phyloP scores from a whole-genome alignment of 2,797 vertebrate genomes.

The Platyrinchus mystaceus region DNA sequence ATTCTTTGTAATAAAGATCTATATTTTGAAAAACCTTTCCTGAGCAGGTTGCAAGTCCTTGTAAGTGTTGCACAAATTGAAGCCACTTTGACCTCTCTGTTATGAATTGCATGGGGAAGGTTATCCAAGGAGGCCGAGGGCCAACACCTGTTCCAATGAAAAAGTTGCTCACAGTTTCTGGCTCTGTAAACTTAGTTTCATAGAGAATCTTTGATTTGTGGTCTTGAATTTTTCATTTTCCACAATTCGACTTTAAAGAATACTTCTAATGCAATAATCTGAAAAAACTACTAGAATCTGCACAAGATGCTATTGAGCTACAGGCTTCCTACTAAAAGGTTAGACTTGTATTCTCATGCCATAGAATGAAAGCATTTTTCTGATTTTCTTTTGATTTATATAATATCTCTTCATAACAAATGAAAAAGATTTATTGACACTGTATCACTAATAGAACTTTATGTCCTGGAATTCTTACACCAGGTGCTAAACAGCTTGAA shows the following conservation, averaged over 20 bases:
- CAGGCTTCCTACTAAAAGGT: background rate
- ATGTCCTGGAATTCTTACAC: background rate
- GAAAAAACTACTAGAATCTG: background rate
- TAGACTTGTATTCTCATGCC: background rate
- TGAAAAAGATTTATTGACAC: background rate
- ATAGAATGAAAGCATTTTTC: background rate
- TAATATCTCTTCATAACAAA: background rate
- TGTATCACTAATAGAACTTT: background rate
- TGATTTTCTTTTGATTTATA: background rate
- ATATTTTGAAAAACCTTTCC: conserved; percentile 46
- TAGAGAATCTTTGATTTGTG: background rate
- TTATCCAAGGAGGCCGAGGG: conserved; percentile 5
- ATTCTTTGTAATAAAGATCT: conserved; percentile 34
- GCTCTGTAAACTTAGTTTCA: background rate
- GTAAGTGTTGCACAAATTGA: background rate
- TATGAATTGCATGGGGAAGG: conserved; percentile 6
- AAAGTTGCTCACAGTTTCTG: background rate
- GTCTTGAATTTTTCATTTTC: conserved; percentile 16
- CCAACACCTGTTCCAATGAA: conserved; percentile 40
- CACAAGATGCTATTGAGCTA: background rate
- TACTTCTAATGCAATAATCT: background rate
- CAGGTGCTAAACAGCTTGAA: background rate
- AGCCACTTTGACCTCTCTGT: conserved; percentile 27
- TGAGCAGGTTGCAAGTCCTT: conserved; percentile 52
- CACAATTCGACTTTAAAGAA: background rate